These are phyloP conservation scores for Cinclus cinclus DNA, from an alignment of 2,113 vertebrate genomes.

Conservation along the genomic window DNA sequence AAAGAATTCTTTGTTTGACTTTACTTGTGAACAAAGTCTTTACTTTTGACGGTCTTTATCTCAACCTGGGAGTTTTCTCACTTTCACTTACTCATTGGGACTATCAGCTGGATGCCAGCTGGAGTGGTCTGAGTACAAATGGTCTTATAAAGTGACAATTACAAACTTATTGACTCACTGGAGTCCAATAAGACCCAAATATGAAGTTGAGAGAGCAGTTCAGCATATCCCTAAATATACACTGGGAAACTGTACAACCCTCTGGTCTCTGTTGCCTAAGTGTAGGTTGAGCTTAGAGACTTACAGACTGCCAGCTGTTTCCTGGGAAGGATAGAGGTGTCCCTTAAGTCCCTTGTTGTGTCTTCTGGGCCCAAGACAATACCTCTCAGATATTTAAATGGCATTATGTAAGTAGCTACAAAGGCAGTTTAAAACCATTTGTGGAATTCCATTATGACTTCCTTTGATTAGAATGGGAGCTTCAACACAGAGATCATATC, in stretches of 20 bases:
- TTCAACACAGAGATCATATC: neutral
- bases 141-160: neutral
- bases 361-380: neutral
- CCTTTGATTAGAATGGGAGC: neutral
- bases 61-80: neutral
- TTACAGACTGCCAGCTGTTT: neutral
- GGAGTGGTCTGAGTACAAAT: neutral
- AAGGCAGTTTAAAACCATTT: neutral
- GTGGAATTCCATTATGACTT: neutral
- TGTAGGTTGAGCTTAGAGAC: too few species aligned
- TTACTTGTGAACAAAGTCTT: neutral
- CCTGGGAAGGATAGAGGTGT: neutral
- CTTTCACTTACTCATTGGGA: neutral
- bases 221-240: neutral
- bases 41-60: neutral
- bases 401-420: neutral
- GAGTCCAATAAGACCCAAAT: neutral
- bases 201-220: neutral
- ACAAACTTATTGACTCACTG: too few species aligned
- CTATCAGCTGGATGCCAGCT: neutral
- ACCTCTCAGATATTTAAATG: neutral
- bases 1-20: neutral
- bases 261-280: neutral
- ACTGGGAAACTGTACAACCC: neutral
- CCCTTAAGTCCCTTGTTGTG: neutral